These are phyloP conservation scores for Protobothrops flavoviridis DNA, from an alignment of 2,113 vertebrate species.

Conservation along the genomic window DNA sequence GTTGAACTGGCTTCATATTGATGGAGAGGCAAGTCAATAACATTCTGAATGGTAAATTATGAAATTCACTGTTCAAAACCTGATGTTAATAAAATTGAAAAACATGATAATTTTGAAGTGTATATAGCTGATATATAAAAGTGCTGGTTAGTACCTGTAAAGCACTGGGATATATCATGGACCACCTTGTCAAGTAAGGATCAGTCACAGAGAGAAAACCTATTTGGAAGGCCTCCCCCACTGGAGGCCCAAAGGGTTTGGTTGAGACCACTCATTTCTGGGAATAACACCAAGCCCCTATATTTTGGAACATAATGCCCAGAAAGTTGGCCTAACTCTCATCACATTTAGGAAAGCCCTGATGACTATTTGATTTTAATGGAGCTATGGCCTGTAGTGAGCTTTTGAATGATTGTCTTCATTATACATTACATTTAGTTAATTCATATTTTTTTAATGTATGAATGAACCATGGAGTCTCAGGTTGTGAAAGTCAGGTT, in stretches of 20 bases:
- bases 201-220: background rate
- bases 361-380: background rate
- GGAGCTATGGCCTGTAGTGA: background rate
- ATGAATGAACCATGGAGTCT: background rate
- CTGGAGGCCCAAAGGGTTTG: background rate
- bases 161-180: background rate
- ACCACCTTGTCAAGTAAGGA: background rate
- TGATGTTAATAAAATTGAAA: background rate
- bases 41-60: background rate
- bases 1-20: background rate
- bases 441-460: background rate
- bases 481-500: background rate
- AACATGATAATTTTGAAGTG: background rate
- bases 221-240: background rate
- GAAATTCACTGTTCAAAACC: background rate
- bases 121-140: background rate
- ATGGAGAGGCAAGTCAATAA: background rate
- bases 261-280: background rate
- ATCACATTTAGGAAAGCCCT: background rate
- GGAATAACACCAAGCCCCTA: background rate
- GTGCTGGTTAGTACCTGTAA: background rate
- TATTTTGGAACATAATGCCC: background rate
- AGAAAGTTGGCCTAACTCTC: background rate
- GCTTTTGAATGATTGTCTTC: background rate
- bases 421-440: background rate